Conservation (phyloP, 2,888 invertebrate genomes). For the Helleia helle region DNA sequence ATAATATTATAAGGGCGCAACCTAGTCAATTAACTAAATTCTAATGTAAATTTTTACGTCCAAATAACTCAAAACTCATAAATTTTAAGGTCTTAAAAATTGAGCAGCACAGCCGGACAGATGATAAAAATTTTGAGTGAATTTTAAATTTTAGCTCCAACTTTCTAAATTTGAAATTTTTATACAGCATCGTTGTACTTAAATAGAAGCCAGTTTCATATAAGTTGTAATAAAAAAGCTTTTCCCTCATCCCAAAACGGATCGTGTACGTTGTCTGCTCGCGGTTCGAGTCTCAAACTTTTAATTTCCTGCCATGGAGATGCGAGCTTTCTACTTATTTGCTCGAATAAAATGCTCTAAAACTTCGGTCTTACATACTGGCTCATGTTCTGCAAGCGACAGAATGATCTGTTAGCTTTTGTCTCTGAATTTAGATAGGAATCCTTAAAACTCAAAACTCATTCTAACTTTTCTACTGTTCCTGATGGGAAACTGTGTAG, state of each 20-base stretch:
- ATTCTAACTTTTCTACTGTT: constrained; percentile 11
- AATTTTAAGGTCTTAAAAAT: too few species aligned
- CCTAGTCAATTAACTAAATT: too few species aligned
- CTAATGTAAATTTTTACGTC: too few species aligned
- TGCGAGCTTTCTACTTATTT: too few species aligned
- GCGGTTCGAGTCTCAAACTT: neutral
- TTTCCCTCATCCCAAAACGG: neutral
- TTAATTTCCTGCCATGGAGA: neutral
- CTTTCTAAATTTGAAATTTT: too few species aligned
- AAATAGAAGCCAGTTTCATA: neutral
- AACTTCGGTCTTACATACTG: neutral
- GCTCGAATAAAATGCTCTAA: neutral
- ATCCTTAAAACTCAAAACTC: constrained; percentile 10
- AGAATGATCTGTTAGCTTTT: constrained; percentile 6
- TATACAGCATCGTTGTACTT: too few species aligned
- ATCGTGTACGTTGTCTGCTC: neutral
- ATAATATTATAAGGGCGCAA: too few species aligned
- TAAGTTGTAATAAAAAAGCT: neutral
- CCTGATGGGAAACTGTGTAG: constrained; percentile 10
- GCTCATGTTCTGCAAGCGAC: neutral
- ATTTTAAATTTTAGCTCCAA: too few species aligned
- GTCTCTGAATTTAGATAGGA: constrained; percentile 3
- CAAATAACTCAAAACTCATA: too few species aligned
- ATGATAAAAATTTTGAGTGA: too few species aligned
- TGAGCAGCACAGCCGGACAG: too few species aligned